Percentiles rank a stretch among this genome's conserved stretches.
phyloP scores from a whole-genome alignment of 2,113 vertebrate genomes.

The Corydoras sp. region DNA sequence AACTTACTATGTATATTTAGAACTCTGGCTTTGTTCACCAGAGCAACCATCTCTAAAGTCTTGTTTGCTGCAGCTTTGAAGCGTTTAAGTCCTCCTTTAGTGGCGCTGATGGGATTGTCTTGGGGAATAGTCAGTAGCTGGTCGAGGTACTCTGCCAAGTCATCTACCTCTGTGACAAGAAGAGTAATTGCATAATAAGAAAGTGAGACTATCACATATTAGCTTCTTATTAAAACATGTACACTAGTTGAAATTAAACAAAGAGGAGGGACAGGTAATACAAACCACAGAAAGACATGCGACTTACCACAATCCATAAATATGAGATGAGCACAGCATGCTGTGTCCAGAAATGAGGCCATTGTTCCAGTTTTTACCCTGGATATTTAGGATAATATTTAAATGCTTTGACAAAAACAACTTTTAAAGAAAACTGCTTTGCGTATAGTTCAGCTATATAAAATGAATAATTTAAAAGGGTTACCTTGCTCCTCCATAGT shows the following conservation, averaged over 20 bases:
- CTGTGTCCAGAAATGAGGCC: constrained; percentile 90
- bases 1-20: constrained; percentile 84
- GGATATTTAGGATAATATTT: constrained; percentile 7
- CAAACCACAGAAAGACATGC: background rate
- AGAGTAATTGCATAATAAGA: background rate
- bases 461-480: background rate
- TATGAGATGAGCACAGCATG: constrained; percentile 87
- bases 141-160: constrained; percentile 85
- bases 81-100: constrained; percentile 62
- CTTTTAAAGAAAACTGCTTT: background rate
- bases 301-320: constrained; percentile 91
- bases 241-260: background rate
- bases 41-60: constrained; percentile 77
- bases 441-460: background rate
- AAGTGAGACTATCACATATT: background rate
- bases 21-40: constrained; percentile 78
- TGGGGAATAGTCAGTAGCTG: constrained; percentile 75
- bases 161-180: constrained; percentile 66
- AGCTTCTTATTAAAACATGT: background rate
- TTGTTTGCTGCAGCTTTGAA: constrained; percentile 78
- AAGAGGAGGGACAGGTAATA: background rate
- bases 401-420: background rate
- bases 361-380: constrained; percentile 91
- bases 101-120: constrained; percentile 49
- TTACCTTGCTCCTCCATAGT: constrained; percentile 90